Evolutionary conservation across 2,797 vertebrate genomes (phyloP), one percentile per base, ranked within the genome.

Genomic region (Coregonus ussuriensis): DNA sequence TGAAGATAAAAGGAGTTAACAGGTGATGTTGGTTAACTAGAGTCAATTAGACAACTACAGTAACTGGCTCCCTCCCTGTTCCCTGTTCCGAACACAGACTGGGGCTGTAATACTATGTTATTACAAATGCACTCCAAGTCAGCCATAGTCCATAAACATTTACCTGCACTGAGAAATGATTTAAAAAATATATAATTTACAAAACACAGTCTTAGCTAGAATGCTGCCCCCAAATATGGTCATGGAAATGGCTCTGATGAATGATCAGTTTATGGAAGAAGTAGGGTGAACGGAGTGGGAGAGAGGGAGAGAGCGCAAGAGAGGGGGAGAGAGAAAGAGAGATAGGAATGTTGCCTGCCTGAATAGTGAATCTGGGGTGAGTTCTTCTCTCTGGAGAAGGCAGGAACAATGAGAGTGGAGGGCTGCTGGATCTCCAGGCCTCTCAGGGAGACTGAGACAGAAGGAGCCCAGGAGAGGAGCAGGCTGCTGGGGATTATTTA

Each of bases 401-500:
- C 47, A 62, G 71, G 52, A 72, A 54, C 63, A 66, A 31, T 67
- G 29, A 29, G 14, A 56, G 52, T 1, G 11, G 51, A 71, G 70
- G 47, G 21, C 14, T 4, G 81, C 83, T 25, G 69, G 69, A 86
- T 82, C 88, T 83, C 88, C 89, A 90, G 86, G 87, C 84, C 59
- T 88, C 90, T 88, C 84, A 84, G 85, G 84, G 88, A 90, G 90
- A 89, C 86, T 81, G 87, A 91, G 90, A 89, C 89, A 84, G 88
- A 91, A 89, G 86, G 87, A 90, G 87, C 84, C 86, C 72, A 88
- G 84, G 89, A 86, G 88, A 89, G 84, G 86, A 91, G 89, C 89
- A 84, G 85, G 84, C 90, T 91, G 85, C 74, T 79, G 0, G 87
- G 83, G 89, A 87, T 87, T 94, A 94, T 93, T 93, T 93, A 90